Evolutionary conservation across 53 echinoderm and acorn worm genomes (phyloP), one percentile per base, ranked within the genome.

Genomic region (Zoroaster sp.): DNA sequence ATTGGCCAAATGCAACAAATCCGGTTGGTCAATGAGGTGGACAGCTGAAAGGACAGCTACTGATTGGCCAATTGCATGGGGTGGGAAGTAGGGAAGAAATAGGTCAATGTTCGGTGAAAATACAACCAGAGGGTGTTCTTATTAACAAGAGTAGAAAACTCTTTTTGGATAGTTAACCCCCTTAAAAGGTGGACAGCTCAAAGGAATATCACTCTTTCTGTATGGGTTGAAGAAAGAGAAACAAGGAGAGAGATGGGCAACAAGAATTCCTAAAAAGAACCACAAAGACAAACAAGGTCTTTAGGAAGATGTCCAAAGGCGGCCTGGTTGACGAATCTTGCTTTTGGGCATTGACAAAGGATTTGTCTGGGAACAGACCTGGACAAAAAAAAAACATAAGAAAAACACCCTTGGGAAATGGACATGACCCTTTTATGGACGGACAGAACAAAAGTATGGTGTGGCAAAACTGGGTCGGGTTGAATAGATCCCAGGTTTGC

Each of bases 251-350:
- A 23, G 25, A 59, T 13, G 63, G 30, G 7, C 63, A 59, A 59
- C n/a, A 25, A 9, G 10, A 25, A 55, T 55, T 42, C 74, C 15
- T 28, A 17, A 3, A 45, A 74, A 45, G 25, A 41, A 67, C 82
- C 68, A 82, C 82, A 82, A 59, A 82, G 43, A 68, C 82, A 68
- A 82, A 82, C 68, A 82, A 55, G 40, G 31, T 43, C 68, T 43
- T 67, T 23, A 9, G 17, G 7, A 33, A 82, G 41, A 66, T 66
- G 66, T 43, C 30, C 45, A 42, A 28, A 14, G 41, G 32, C 30
- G 40, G 33, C 13, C 43, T 41, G 32, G 82, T 66, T 82, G 82
- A 68, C 68, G 74, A 30, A 82, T 82, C 68, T 1, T 66, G 30
- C 66, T 66, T 45, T 7, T 40, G 82, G 82, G 82, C 31, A 12